phyloP scores from a whole-genome alignment of 2,888 invertebrate genomes.

The Tenthredo livida region DNA sequence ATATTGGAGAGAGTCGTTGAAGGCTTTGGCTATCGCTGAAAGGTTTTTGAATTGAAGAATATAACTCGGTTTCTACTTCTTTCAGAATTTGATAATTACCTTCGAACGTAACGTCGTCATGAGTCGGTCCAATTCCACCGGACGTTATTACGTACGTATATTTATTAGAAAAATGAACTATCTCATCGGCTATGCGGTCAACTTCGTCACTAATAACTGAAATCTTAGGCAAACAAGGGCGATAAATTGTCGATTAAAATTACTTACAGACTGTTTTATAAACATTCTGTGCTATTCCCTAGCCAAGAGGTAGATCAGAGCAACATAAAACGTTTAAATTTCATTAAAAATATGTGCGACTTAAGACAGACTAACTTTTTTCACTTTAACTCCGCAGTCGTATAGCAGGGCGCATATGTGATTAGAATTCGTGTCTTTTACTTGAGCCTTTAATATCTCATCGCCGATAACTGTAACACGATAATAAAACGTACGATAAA shows the following conservation, averaged over 20 bases:
- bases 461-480: slow-evolving; percentile 84
- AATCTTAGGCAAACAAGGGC: slow-evolving; percentile 78
- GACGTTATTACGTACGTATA: slow-evolving; percentile 86
- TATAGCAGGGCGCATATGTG: slow-evolving; percentile 83
- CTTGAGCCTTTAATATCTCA: slow-evolving; percentile 87
- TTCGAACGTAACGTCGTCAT: slow-evolving; percentile 88
- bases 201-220: slow-evolving; percentile 85
- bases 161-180: slow-evolving; percentile 81
- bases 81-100: slow-evolving; percentile 77
- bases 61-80: slow-evolving; percentile 17
- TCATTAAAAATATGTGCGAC: background rate
- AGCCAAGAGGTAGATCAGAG: background rate
- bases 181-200: slow-evolving; percentile 83
- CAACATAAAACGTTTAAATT: background rate
- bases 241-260: slow-evolving; percentile 41
- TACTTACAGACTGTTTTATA: background rate
- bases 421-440: slow-evolving; percentile 85
- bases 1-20: slow-evolving; percentile 77
- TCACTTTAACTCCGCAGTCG: slow-evolving; percentile 83
- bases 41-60: slow-evolving; percentile 14
- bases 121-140: slow-evolving; percentile 89
- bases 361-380: slow-evolving; percentile 76
- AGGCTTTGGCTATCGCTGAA: slow-evolving; percentile 81
- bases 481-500: no score
- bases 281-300: background rate